Conservation (phyloP, 2,113 vertebrate species). For the Taurulus bubalis region DNA sequence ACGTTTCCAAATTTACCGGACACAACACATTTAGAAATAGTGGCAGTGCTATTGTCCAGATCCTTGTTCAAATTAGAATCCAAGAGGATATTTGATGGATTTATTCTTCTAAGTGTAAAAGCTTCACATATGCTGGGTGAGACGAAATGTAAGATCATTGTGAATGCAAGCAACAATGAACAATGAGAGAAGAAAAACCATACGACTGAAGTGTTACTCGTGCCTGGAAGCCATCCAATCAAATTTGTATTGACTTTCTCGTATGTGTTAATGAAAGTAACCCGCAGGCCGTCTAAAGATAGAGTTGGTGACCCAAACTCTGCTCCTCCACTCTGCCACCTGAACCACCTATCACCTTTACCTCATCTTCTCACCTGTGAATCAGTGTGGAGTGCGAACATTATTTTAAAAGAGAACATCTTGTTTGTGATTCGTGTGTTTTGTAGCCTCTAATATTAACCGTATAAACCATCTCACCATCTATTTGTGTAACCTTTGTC, state of each 20-base stretch:
- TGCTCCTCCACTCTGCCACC: conserved; percentile 50
- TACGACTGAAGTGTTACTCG: not conserved
- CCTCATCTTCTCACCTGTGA: conserved; percentile 39
- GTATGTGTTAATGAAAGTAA: conserved; percentile 57
- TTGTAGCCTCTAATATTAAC: not conserved
- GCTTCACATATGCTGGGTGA: not conserved
- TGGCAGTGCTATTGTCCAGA: not conserved
- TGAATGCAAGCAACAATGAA: not conserved
- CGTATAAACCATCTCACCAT: not conserved
- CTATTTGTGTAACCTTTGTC: not conserved
- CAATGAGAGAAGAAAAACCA: not conserved
- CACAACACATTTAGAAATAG: not conserved
- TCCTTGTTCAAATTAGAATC: not conserved
- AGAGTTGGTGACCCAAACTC: conserved; percentile 69
- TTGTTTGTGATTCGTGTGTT: not conserved
- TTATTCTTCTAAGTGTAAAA: not conserved
- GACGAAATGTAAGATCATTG: not conserved
- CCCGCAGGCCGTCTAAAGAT: conserved; percentile 61
- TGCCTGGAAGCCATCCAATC: conserved; percentile 22
- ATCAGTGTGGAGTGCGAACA: conserved; percentile 3
- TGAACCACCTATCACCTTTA: conserved; percentile 51
- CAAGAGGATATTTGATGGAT: not conserved
- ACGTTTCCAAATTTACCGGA: not conserved
- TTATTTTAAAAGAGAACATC: not conserved
- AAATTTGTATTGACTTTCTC: conserved; percentile 61